Percentiles rank a stretch among this genome's conserved stretches.
These are phyloP conservation scores for Bradypodion ventrale DNA, from an alignment of 2,797 vertebrate genomes.

Conservation along the genomic window DNA sequence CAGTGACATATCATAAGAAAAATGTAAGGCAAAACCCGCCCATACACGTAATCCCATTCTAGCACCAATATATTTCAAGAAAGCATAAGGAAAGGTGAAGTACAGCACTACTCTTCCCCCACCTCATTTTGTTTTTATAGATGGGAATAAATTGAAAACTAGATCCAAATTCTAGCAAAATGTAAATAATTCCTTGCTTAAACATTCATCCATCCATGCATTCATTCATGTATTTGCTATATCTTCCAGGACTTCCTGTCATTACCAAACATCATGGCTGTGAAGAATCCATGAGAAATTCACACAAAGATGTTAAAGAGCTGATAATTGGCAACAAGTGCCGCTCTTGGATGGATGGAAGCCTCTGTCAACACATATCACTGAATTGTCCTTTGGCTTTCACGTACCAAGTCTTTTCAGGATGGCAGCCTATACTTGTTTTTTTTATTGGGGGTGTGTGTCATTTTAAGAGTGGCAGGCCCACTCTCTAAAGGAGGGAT, in stretches of 20 bases:
- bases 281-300: conserved; percentile 48
- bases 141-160: conserved; percentile 12
- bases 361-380: conserved; percentile 20
- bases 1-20: background rate
- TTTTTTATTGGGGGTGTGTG: too few species aligned
- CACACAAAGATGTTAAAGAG: conserved; percentile 37
- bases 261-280: conserved; percentile 59
- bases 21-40: background rate
- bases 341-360: too few species aligned
- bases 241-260: conserved; percentile 45
- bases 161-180: conserved; percentile 35
- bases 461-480: conserved; percentile 38
- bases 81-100: background rate
- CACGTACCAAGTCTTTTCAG: background rate
- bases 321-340: conserved; percentile 59
- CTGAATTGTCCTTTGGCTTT: background rate
- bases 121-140: background rate
- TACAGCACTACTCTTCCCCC: background rate
- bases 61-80: background rate
- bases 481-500: conserved; percentile 38
- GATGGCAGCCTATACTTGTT: background rate
- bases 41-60: too few species aligned
- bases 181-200: conserved; percentile 41
- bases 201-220: background rate
- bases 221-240: conserved; percentile 48